phyloP scores from a whole-genome alignment of 2,888 invertebrate genomes.

The Cordilura impudica region DNA sequence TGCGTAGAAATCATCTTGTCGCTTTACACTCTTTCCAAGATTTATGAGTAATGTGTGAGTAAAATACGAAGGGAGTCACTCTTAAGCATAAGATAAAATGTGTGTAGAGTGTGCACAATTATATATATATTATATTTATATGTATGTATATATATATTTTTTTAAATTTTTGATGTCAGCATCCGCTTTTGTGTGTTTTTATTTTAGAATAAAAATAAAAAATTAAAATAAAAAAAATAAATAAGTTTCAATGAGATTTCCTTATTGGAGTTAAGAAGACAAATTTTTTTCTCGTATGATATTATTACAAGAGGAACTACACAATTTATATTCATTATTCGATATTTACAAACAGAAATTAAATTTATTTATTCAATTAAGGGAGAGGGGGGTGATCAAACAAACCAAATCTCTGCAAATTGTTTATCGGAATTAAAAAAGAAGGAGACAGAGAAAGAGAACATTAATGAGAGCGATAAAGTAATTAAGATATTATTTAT shows the following conservation, averaged over 20 bases:
- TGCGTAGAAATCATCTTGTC: constrained; percentile 36
- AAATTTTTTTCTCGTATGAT: constrained; percentile 29
- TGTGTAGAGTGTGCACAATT: background rate
- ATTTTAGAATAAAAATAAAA: constrained; percentile 14
- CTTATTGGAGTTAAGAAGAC: constrained; percentile 62
- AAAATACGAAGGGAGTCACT: background rate
- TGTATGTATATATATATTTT: no score
- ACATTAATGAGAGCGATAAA: background rate
- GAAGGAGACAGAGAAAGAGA: background rate
- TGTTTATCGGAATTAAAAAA: background rate
- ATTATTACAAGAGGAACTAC: constrained; percentile 55
- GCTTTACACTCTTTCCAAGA: constrained; percentile 23
- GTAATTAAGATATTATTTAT: background rate
- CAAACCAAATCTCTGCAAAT: background rate
- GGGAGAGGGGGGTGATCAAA: background rate
- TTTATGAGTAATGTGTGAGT: constrained; percentile 11
- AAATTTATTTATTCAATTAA: constrained; percentile 20
- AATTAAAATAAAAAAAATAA: constrained; percentile 37
- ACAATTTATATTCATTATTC: constrained; percentile 62
- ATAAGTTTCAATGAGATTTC: constrained; percentile 56
- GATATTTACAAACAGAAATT: constrained; percentile 34
- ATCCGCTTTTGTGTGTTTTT: constrained; percentile 52
- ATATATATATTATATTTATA: constrained; percentile 29
- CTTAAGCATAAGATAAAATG: background rate
- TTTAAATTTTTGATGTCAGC: constrained; percentile 48